These are phyloP conservation scores for Neotoma lepida DNA, from an alignment of 2,113 vertebrate species.

Conservation along the genomic window DNA sequence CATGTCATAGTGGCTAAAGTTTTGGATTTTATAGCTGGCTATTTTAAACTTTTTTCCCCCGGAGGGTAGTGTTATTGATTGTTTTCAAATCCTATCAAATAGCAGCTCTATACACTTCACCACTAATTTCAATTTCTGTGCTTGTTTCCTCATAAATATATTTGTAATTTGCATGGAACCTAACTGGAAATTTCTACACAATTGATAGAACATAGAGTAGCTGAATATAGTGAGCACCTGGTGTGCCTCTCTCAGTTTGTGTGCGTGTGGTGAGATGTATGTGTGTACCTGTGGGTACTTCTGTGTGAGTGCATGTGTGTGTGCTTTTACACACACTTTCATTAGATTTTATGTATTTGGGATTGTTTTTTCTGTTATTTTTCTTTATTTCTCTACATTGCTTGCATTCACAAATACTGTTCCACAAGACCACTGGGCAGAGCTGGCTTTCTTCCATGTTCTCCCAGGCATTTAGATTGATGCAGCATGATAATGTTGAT, in stretches of 20 bases:
- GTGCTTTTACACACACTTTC: neutral
- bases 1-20: neutral
- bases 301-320: neutral
- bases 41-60: too few relatives aligned
- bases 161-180: neutral
- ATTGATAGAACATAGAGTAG: neutral
- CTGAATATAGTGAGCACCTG: neutral
- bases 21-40: neutral
- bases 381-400: neutral
- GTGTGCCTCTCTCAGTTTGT: neutral
- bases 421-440: too few relatives aligned
- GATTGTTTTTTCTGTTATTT: neutral
- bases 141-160: neutral
- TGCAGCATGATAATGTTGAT: too few relatives aligned
- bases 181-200: neutral
- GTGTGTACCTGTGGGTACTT: rapidly evolving
- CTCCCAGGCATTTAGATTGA: neutral
- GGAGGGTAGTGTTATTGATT: too few relatives aligned
- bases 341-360: neutral
- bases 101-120: neutral
- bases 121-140: neutral
- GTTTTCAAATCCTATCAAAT: neutral
- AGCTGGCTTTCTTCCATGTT: rapidly evolving
- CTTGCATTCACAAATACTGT: neutral
- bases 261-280: rapidly evolving